These are phyloP conservation scores for Tiliqua scincoides DNA, from an alignment of 2,113 vertebrate species.

Conservation along the genomic window DNA sequence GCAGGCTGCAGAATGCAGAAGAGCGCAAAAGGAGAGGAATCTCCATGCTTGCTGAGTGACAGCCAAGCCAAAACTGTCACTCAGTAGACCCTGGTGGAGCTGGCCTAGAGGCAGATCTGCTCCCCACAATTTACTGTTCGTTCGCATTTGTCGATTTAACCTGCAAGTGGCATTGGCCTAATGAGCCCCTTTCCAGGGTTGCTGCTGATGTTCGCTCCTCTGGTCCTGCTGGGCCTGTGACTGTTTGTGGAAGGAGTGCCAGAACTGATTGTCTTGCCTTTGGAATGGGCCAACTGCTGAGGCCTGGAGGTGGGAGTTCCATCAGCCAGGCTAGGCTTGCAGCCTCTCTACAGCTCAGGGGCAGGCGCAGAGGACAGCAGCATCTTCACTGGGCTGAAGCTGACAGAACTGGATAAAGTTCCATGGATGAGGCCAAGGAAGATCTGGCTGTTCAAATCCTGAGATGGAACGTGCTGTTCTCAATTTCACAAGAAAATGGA, in stretches of 20 bases:
- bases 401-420: neutral
- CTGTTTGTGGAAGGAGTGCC: neutral
- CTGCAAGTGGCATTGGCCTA: neutral
- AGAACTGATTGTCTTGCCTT: too few species aligned
- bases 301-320: neutral
- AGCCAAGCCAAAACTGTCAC: neutral
- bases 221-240: neutral
- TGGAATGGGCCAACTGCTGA: neutral
- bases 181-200: neutral
- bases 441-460: neutral
- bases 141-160: neutral
- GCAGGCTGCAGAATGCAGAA: slow-evolving; percentile 15
- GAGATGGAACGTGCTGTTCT: too few species aligned
- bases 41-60: neutral
- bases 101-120: neutral
- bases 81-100: neutral
- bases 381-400: neutral
- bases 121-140: neutral
- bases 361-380: neutral
- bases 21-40: neutral
- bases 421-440: neutral
- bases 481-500: too few species aligned
- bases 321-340: too few species aligned
- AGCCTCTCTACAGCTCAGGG: neutral
- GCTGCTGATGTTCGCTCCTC: neutral